A percentile compares a stretch with the other conserved stretches of the same genome.
Conservation (phyloP, 2,888 invertebrate genomes). For the Leptarthrus brevirostris region DNA sequence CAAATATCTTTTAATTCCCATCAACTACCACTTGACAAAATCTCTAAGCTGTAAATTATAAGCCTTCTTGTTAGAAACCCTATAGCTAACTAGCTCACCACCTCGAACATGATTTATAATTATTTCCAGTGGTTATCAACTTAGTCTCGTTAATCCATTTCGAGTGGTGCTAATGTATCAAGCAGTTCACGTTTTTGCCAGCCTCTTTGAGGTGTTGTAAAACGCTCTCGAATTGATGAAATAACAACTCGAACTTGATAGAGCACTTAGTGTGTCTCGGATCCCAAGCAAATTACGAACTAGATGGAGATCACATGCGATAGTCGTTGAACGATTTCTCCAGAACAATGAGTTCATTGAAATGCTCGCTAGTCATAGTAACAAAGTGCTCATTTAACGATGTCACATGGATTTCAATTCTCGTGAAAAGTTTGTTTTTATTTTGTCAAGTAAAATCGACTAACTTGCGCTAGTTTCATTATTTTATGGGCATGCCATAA, state of each 20-base stretch:
- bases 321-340: constrained; percentile 9
- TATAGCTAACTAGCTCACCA: neutral
- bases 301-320: neutral
- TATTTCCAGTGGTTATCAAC: constrained; percentile 25
- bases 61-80: too few relatives aligned
- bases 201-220: constrained; percentile 17
- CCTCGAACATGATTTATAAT: constrained; percentile 26
- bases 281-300: constrained; percentile 28
- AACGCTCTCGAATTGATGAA: constrained; percentile 15
- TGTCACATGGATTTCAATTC: neutral
- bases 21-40: too few relatives aligned
- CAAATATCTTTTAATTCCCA: too few relatives aligned
- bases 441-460: neutral
- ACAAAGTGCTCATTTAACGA: neutral
- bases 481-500: neutral
- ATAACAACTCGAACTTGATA: constrained; percentile 1
- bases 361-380: constrained; percentile 3
- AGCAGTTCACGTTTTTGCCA: constrained; percentile 1
- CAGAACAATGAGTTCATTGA: constrained; percentile 18
- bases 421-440: constrained; percentile 1
- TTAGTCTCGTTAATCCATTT: constrained; percentile 22
- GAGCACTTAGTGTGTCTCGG: constrained; percentile 26
- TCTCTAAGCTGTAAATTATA: too few relatives aligned
- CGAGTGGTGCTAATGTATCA: constrained; percentile 15
- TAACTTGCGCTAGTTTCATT: neutral